phyloP scores from a whole-genome alignment of 2,888 invertebrate species.

The Nemotelus pantherinus region DNA sequence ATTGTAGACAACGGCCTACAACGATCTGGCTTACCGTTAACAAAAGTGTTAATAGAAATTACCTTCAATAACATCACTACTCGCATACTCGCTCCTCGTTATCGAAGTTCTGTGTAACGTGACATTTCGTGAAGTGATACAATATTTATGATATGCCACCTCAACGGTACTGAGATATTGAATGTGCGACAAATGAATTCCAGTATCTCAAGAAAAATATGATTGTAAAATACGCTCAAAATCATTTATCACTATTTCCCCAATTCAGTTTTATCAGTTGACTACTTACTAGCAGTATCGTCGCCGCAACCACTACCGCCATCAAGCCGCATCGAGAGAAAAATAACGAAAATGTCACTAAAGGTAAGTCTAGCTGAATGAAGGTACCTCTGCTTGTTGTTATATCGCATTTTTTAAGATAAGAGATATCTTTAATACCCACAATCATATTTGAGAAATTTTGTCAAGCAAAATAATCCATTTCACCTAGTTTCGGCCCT shows the following conservation, averaged over 20 bases:
- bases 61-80: too few species aligned
- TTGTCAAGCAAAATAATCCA: not conserved
- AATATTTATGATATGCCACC: too few species aligned
- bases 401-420: not conserved
- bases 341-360: constrained; percentile 25
- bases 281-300: not conserved
- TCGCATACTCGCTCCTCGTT: too few species aligned
- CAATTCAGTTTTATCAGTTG: constrained; percentile 25
- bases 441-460: not conserved
- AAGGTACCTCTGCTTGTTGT: not conserved
- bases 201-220: constrained; percentile 19
- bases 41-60: too few species aligned
- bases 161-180: too few species aligned
- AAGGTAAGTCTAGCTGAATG: constrained; percentile 18
- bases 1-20: too few species aligned
- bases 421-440: not conserved
- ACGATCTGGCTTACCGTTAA: too few species aligned
- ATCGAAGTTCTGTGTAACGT: too few species aligned
- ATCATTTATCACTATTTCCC: not conserved
- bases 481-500: too few species aligned
- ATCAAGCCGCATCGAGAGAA: not conserved
- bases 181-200: too few species aligned
- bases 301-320: not conserved
- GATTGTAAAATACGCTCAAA: not conserved
- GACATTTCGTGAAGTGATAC: too few species aligned